These are phyloP conservation scores for Pycnonotus jocosus DNA, from an alignment of 2,113 vertebrate species.

Conservation along the genomic window DNA sequence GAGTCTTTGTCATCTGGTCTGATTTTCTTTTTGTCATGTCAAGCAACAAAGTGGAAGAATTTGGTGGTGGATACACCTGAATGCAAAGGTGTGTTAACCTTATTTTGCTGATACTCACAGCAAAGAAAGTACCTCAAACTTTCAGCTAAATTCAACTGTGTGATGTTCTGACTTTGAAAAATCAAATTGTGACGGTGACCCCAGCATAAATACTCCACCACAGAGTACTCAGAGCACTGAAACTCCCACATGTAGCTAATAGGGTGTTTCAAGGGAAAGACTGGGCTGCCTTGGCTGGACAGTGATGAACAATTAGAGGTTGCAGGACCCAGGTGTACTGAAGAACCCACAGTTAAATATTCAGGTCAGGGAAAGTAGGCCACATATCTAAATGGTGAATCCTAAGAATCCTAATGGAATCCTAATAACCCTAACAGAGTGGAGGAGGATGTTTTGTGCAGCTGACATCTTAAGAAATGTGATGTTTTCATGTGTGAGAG, in stretches of 20 bases:
- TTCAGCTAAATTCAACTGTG: background rate
- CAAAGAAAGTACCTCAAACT: background rate
- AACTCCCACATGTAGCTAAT: background rate
- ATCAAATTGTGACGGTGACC: background rate
- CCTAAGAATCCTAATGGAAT: background rate
- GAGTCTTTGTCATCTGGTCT: background rate
- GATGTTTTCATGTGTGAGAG: background rate
- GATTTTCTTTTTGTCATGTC: background rate
- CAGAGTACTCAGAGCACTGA: background rate
- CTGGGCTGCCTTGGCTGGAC: background rate
- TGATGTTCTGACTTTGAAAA: background rate
- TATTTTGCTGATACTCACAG: background rate
- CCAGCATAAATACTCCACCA: background rate
- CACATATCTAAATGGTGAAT: background rate
- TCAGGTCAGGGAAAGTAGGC: constrained; percentile 30
- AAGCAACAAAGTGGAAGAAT: background rate
- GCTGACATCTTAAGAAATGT: background rate
- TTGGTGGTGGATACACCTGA: background rate
- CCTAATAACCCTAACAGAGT: background rate
- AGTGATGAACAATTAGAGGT: background rate
- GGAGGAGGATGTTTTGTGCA: background rate
- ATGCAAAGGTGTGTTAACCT: background rate
- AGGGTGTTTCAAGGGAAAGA: background rate
- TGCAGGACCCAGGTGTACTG: background rate
- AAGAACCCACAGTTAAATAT: background rate